Conservation (phyloP, 2,797 vertebrate species). For the Sciaenops ocellatus region DNA sequence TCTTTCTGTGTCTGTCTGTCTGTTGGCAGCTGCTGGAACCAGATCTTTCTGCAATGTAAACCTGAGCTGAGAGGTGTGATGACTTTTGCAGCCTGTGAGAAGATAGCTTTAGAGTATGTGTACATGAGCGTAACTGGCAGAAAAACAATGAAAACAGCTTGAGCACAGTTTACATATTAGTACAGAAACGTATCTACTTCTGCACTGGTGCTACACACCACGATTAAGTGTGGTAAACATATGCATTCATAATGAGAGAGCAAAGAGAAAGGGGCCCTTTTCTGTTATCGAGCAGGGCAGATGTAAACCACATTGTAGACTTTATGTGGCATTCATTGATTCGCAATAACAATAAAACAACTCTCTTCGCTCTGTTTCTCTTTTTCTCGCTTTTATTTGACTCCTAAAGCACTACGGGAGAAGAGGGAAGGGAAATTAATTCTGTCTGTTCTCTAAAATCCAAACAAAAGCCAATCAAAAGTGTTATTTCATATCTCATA, state of each 20-base stretch:
- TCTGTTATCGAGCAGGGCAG: slow-evolving; percentile 21
- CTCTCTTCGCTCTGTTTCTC: slow-evolving; percentile 9
- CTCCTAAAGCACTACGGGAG: slow-evolving; percentile 19
- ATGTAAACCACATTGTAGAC: slow-evolving; percentile 31
- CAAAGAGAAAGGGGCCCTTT: background rate
- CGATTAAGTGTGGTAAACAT: slow-evolving; percentile 18
- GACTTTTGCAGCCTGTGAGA: slow-evolving; percentile 63
- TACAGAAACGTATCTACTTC: background rate
- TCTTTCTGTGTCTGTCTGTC: slow-evolving; percentile 49
- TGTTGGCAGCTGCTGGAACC: slow-evolving; percentile 71
- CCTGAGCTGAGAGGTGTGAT: slow-evolving; percentile 77
- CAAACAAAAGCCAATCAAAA: slow-evolving; percentile 11
- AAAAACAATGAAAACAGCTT: slow-evolving; percentile 41
- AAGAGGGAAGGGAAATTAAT: background rate
- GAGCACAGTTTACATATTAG: background rate
- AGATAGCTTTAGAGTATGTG: slow-evolving; percentile 62
- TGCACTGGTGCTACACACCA: background rate
- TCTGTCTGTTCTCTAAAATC: background rate
- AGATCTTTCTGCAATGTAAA: slow-evolving; percentile 71
- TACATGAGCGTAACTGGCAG: slow-evolving; percentile 30
- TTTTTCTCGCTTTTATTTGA: slow-evolving; percentile 16
- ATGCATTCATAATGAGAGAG: slow-evolving; percentile 17
- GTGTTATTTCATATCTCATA: background rate
- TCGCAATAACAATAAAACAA: slow-evolving; percentile 7
- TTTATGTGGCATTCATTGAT: slow-evolving; percentile 40